These are phyloP conservation scores for Aegithalos caudatus DNA, from an alignment of 2,113 vertebrate genomes.

Conservation along the genomic window DNA sequence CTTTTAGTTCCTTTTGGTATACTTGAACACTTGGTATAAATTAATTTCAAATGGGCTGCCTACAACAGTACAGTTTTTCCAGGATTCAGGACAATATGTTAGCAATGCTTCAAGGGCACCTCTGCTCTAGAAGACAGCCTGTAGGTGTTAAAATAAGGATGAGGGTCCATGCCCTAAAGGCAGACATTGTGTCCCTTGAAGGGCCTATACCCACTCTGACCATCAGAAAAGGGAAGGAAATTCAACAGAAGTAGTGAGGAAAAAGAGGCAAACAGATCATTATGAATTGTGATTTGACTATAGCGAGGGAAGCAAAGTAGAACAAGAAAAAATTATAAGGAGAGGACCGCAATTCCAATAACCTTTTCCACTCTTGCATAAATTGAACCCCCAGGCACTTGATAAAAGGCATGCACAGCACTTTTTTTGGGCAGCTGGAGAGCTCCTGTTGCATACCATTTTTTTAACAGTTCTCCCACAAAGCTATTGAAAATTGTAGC, in stretches of 20 bases:
- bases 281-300: neutral
- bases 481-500: neutral
- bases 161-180: neutral
- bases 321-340: neutral
- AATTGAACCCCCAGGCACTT: slow-evolving; percentile 25
- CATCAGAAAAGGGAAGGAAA: neutral
- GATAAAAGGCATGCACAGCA: neutral
- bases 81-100: neutral
- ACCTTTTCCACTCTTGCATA: slow-evolving; percentile 32
- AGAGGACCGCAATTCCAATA: slow-evolving; percentile 8
- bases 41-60: neutral
- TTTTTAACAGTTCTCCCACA: neutral
- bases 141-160: neutral
- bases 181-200: neutral
- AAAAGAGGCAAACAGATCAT: neutral
- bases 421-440: neutral
- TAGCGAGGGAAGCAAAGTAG: neutral
- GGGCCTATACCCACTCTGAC: neutral
- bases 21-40: neutral
- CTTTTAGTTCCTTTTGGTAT: neutral
- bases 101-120: neutral
- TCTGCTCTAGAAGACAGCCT: neutral
- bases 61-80: neutral
- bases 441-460: neutral
- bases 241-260: neutral